Evolutionary conservation across 2,113 vertebrate genomes (phyloP).

Genomic region (Phrynosoma platyrhinos): DNA sequence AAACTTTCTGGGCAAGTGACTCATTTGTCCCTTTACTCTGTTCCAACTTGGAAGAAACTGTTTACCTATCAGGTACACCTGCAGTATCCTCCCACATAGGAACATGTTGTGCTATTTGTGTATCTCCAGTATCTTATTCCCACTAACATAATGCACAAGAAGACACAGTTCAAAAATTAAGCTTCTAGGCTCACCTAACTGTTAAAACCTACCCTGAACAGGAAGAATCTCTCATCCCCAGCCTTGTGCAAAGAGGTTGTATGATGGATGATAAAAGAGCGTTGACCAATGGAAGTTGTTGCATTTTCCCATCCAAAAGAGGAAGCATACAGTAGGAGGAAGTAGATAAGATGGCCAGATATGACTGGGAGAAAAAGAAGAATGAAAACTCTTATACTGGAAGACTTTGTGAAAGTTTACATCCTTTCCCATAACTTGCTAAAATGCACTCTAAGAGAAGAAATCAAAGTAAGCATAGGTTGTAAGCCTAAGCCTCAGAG

Average conservation of each 20-base stretch:
- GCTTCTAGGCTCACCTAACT: not conserved
- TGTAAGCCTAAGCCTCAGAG: not conserved
- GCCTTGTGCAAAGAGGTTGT: not conserved
- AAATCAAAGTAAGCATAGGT: not conserved
- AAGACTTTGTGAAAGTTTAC: not conserved
- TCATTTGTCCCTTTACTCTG: conserved; percentile 60
- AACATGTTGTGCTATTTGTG: conserved; percentile 14
- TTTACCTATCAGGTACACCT: conserved; percentile 61
- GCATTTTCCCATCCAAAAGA: not conserved
- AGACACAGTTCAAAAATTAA: conserved; percentile 10
- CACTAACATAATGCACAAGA: conserved; percentile 20
- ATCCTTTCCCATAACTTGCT: not conserved
- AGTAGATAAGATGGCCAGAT: not conserved
- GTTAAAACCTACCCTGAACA: not conserved
- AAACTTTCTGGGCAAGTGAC: conserved; percentile 51
- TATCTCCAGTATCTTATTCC: not conserved
- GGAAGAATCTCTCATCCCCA: not conserved
- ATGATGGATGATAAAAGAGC: not conserved
- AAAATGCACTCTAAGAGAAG: not conserved
- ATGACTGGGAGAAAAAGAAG: not conserved
- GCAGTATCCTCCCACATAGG: conserved; percentile 39
- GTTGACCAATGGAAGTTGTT: not conserved
- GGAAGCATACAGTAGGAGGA: not conserved
- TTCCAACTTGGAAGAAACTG: conserved; percentile 45
- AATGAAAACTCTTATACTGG: not conserved